Evolutionary conservation across 1,140 invertebrate species (phyloP).

Genomic region (Drosophila elegans): DNA sequence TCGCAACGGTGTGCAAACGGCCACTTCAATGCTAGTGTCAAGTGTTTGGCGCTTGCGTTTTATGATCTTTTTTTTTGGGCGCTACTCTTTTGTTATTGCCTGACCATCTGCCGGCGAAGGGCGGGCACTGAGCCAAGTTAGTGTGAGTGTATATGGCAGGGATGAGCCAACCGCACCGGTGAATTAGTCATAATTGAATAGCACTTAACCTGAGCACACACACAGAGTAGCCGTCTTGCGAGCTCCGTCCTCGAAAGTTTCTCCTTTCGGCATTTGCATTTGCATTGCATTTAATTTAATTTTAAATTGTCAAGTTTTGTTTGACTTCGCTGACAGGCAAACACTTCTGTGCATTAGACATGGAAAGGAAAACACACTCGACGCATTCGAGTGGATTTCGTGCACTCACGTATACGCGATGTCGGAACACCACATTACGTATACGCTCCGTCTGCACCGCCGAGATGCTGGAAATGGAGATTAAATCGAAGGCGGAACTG

Average conservation of each 20-base stretch:
- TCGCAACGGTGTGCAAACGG: constrained; percentile 70
- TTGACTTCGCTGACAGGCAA: constrained; percentile 33
- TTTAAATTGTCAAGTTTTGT: constrained; percentile 49
- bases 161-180: constrained; percentile 32
- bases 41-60: constrained; percentile 68
- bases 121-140: constrained; percentile 58
- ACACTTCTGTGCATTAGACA: constrained; percentile 37
- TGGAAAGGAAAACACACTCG: constrained; percentile 19
- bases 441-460: constrained; percentile 13
- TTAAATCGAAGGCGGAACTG: constrained; percentile 10
- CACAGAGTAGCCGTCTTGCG: constrained; percentile 48
- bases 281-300: constrained; percentile 45
- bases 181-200: constrained; percentile 79
- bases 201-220: constrained; percentile 47
- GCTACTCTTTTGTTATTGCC: constrained; percentile 25
- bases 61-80: constrained; percentile 41
- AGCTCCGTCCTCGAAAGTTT: constrained; percentile 32
- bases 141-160: neutral
- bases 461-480: constrained; percentile 9
- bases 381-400: constrained; percentile 13
- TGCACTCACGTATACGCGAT: constrained; percentile 50
- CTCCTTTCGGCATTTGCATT: constrained; percentile 32
- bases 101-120: constrained; percentile 38
- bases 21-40: constrained; percentile 73
- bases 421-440: constrained; percentile 10